Evolutionary conservation across 2,888 invertebrate genomes (phyloP), one percentile per base, ranked within the genome.

Genomic region (Aphrophora alni): DNA sequence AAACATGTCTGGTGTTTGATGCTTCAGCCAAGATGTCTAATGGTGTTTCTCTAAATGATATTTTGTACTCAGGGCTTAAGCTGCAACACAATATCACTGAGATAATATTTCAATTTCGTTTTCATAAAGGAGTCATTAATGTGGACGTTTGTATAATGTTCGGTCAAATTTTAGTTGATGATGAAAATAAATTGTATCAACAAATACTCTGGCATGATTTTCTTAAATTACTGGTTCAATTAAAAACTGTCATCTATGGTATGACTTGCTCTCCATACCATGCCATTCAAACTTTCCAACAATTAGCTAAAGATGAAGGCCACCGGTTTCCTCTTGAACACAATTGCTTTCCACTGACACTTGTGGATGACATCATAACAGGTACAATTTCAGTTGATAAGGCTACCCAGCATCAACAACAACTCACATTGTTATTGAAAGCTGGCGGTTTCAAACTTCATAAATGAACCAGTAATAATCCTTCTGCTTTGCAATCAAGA

Each of bases 31-130:
- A 33, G 33, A 33, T 8, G 33, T 71, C 24, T 24, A 71, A 71
- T 24, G 71, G 71, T 26, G 12, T 26, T 71, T 27, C 71, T 71
- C 33, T 80, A 68, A 80, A 80, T 27, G 25, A 80, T 69, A 21
- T 59, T 17, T 69, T 76, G n/a, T 68, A 38, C 4, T 33, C 38
- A 25, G 79, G 75, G 4, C 75, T 74, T 12, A 79, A 79, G 59
- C 74, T 79, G 24, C 75, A 79, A 59, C 24, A 7, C 14, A 38
- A 79, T 28, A 79, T 74, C 7, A n/a, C 38, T n/a, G 75, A 75
- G 26, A n/a, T 79, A 26, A 72, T 75, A 38, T 7, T 38, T 24
- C 21, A 74, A 24, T 75, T 70, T 78, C 14, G 71, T 5, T 71
- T 71, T 27, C 44, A 73, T 78, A 24, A 17, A 8, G 70, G 27